Base-by-base conservation (phyloP, 2,888 invertebrate species). In the Troides oblongomaculatus region DNA sequence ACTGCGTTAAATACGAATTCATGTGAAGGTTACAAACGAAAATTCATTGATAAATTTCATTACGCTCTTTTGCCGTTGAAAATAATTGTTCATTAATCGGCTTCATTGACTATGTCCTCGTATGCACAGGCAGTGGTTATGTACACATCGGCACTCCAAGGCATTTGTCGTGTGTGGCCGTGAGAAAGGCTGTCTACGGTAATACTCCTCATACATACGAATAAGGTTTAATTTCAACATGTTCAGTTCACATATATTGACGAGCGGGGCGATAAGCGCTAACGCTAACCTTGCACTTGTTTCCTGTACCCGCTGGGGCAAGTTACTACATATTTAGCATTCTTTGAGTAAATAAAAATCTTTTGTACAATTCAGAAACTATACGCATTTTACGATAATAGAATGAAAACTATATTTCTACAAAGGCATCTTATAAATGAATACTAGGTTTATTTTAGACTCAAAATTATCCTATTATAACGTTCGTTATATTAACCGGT, bases 121-220 rank as follows among this genome's bases (percentile, higher is more conserved):
- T 67, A 46, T 63, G 64, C 25, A 23, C 53, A n/a, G 57, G 60
- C 60, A 63, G 63, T 70, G 56, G 43, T 25, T 60, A 67, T 70
- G 66, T 67, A 70, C 67, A 70, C 66, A 67, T 64, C 69, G 66
- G 69, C 59, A 64, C 64, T 60, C 64, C 56, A 64, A 70, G 67
- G 70, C 57, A 64, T 70, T 70, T 60, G 62, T 62, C 62, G 63
- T 63, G 68, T 72, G 75, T 65, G 76, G 75, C 77, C 79, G 79
- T 79, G 79, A 78, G 79, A 79, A 78, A 79, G 74, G 75, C 73
- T 75, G 72, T 61, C 68, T 53, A 72, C 62, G 68, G 72, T 60
- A 61, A 60, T 61, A 73, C 74, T 72, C 71, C 74, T 72, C 77
- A 71, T 74, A 78, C 79, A 79, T 79, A 79, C 78, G 73, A 78